Evolutionary conservation across 2,888 invertebrate genomes (phyloP), one percentile per base, ranked within the genome.

Genomic region (Caenorhabditis drosophilae): DNA sequence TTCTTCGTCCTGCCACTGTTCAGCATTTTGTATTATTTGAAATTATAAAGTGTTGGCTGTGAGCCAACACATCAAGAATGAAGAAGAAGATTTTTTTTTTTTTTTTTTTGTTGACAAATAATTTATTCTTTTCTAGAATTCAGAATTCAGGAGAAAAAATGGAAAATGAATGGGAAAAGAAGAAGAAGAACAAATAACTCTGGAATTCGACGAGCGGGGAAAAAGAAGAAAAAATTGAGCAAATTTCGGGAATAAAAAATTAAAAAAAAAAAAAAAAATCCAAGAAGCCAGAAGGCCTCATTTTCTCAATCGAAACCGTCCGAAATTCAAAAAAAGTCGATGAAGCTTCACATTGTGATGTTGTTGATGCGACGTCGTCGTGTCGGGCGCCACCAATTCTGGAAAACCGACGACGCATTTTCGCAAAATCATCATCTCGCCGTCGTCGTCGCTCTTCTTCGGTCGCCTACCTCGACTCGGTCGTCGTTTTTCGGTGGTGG

Each of bases 311-410:
- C 57, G 31, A 51, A 40, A 40, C 38, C 40, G 48, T 45, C 63
- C 63, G 27, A 64, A 64, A 35, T 64, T 64, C 35, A 64, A 48
- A 4, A 64, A 46, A 23, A 64, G 63, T 25, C 63, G 53, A 58
- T 53, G 47, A 18, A 58, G 34, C 3, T 27, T 6, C 15, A 46
- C 2, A 12, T 46, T 12, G 42, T 22, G 9, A 15, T 20, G 16
- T 40, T 18, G 23, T 11, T 12, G 4, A 23, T 15, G 3, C 22
- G 42, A 3, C 23, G 42, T 4, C 42, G 23, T 12, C 23, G 22
- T 12, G 22, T 20, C 23, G 23, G 23, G 16, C 15, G 36, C 16
- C 16, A 16, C 15, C 36, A 15, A 20, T 40, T 40, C 9, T 31
- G 12, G 31, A 31, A 31, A 31, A 31, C n/a, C n/a, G n/a, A n/a